Evolutionary conservation across 2,797 vertebrate genomes (phyloP).

Genomic region (Melanotaenia nigrans): DNA sequence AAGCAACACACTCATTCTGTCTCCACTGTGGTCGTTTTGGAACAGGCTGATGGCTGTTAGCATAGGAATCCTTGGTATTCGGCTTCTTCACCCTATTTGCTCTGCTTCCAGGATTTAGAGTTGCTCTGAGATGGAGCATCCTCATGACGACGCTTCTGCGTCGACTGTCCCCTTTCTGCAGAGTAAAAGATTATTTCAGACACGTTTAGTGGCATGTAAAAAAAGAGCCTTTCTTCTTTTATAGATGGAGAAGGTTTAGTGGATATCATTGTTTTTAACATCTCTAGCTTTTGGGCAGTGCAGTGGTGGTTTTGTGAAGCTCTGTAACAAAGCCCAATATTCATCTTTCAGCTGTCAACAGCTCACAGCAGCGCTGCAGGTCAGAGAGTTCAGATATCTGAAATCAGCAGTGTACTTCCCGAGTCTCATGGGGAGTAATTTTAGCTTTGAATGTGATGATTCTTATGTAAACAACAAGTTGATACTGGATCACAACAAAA

Average conservation of each 20-base stretch:
- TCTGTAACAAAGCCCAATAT: constrained; percentile 3
- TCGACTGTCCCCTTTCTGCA: constrained; percentile 79
- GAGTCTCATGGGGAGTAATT: constrained; percentile 7
- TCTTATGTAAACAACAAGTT: background rate
- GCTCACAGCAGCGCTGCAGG: background rate
- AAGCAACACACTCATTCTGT: background rate
- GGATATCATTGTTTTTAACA: background rate
- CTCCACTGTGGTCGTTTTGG: background rate
- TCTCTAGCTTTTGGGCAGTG: background rate
- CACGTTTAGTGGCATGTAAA: background rate
- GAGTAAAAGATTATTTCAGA: background rate
- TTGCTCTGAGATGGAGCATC: constrained; percentile 76
- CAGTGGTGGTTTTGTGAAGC: background rate
- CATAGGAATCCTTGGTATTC: background rate
- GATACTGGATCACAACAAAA: background rate
- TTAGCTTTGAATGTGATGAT: background rate
- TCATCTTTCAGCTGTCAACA: constrained; percentile 8
- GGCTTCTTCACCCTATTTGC: constrained; percentile 68
- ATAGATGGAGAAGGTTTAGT: background rate
- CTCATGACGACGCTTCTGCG: constrained; percentile 86
- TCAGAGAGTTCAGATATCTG: background rate
- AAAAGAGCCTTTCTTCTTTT: background rate
- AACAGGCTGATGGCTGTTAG: background rate
- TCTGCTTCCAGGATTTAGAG: constrained; percentile 86
- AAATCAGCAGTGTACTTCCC: background rate